A percentile compares a stretch with the other conserved stretches of the same genome.
These are phyloP conservation scores for Dolichomitus sp. DNA, from an alignment of 2,888 invertebrate genomes.

Conservation along the genomic window DNA sequence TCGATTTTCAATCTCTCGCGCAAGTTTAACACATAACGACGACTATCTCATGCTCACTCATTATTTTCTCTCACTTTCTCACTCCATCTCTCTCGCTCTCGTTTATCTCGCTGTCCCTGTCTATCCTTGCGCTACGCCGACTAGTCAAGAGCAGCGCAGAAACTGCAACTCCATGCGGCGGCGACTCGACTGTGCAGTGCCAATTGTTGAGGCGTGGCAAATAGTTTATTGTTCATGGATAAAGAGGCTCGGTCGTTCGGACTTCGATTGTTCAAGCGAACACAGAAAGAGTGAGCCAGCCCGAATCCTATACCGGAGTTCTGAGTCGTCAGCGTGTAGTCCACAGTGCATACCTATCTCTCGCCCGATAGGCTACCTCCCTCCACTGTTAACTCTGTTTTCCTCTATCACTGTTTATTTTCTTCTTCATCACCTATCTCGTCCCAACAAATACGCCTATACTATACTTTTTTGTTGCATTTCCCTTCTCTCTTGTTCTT, in stretches of 20 bases:
- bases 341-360: slow-evolving; percentile 18
- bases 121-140: neutral
- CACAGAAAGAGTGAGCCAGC: slow-evolving; percentile 1
- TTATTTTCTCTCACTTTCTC: slow-evolving; percentile 19
- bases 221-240: slow-evolving; percentile 72
- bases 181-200: slow-evolving; percentile 48
- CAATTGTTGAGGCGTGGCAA: slow-evolving; percentile 72
- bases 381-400: slow-evolving; percentile 28
- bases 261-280: slow-evolving; percentile 60
- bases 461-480: neutral
- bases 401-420: slow-evolving; percentile 28
- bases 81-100: slow-evolving; percentile 10
- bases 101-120: neutral
- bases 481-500: slow-evolving; percentile 20
- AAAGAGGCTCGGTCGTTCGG: slow-evolving; percentile 57
- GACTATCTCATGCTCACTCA: slow-evolving; percentile 37
- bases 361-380: slow-evolving; percentile 3
- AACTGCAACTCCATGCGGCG: slow-evolving; percentile 12
- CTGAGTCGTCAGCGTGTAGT: slow-evolving; percentile 47
- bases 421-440: slow-evolving; percentile 16
- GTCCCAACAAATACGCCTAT: slow-evolving; percentile 6
- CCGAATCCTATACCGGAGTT: slow-evolving; percentile 18
- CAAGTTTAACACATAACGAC: slow-evolving; percentile 50
- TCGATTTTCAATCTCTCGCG: slow-evolving; percentile 62
- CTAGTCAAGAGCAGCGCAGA: slow-evolving; percentile 27